Base-by-base conservation (phyloP, 1,140 invertebrate genomes). In the Monomorium pharaonis region DNA sequence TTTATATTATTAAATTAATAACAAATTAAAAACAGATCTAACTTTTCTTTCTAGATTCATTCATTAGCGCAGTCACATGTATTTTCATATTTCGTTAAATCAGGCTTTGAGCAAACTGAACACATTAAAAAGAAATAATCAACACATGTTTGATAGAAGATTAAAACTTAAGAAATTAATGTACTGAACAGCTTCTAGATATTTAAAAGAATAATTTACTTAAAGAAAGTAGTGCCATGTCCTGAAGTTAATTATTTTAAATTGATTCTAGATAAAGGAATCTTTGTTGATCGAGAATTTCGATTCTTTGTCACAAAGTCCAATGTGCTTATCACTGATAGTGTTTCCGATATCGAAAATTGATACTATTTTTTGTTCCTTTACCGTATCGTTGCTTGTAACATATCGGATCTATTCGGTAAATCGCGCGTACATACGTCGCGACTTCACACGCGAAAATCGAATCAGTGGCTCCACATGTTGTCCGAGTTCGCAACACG, bases 391-490 rank as follows among this genome's bases (percentile, higher is more conserved):
- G 77, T 58, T n/a, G n/a, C n/a, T n/a, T n/a, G 33, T 14, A 80
- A 47, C 63, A 37, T 24, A 33, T 44, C 21, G 24, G 49, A 58
- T 49, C 44, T 42, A 9, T 18, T 33, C 24, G 65, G 16, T n/a
- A 62, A 44, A 51, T 37, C 14, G 60, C n/a, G 42, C 21, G 58
- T 37, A 54, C 21, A 1, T 24, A 54, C 14, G n/a, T 44, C 49
- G 65, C 54, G 51, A 24, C 4, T 63, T 77, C 30, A 84, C 47
- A 63, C 30, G 42, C 56, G 42, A 37, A 37, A 62, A 33, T 54
- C 58, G 56, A 77, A 77, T 77, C 56, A 27, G 81, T 84, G 74
- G 81, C 81, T 60, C 81, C 81, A 77, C 74, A 84, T 37, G 18
- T 77, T 72, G 58, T 63, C 6, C 44, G 44, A 37, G 30, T 63